These are phyloP conservation scores for Arctocebus calabarensis DNA, from an alignment of 2,797 vertebrate genomes.

Conservation along the genomic window DNA sequence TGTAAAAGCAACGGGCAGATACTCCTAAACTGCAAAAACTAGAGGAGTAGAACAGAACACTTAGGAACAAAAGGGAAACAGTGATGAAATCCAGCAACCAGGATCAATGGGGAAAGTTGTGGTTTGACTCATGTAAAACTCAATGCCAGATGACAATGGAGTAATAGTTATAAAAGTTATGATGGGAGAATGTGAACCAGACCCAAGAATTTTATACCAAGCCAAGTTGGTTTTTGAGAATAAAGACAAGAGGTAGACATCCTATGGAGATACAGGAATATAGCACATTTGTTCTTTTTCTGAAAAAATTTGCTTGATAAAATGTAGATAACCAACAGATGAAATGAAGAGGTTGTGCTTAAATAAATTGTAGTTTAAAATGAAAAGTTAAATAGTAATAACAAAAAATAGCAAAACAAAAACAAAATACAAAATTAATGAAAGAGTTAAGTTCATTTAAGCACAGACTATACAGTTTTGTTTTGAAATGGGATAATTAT, in stretches of 20 bases:
- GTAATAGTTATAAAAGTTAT: background rate
- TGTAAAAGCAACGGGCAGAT: background rate
- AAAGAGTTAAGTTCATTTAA: background rate
- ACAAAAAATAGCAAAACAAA: background rate
- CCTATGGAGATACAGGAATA: background rate
- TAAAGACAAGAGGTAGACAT: conserved; percentile 26
- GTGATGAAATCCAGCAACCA: conserved; percentile 16
- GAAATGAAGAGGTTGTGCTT: background rate
- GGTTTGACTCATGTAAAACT: background rate
- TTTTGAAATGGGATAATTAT: background rate
- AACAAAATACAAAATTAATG: background rate
- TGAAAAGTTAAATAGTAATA: background rate
- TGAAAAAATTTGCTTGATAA: conserved; percentile 47
- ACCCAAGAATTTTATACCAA: conserved; percentile 34
- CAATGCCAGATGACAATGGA: background rate
- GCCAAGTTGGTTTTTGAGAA: conserved; percentile 49
- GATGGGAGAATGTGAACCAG: background rate
- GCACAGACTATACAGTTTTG: background rate
- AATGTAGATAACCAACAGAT: background rate
- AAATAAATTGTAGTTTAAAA: background rate
- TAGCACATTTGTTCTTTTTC: background rate
- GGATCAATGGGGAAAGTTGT: background rate
- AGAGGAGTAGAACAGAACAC: background rate
- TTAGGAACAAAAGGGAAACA: background rate
- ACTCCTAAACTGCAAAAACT: background rate